Evolutionary conservation across 2,113 vertebrate species (phyloP), one percentile per base, ranked within the genome.

Genomic region (Plestiodon gilberti): DNA sequence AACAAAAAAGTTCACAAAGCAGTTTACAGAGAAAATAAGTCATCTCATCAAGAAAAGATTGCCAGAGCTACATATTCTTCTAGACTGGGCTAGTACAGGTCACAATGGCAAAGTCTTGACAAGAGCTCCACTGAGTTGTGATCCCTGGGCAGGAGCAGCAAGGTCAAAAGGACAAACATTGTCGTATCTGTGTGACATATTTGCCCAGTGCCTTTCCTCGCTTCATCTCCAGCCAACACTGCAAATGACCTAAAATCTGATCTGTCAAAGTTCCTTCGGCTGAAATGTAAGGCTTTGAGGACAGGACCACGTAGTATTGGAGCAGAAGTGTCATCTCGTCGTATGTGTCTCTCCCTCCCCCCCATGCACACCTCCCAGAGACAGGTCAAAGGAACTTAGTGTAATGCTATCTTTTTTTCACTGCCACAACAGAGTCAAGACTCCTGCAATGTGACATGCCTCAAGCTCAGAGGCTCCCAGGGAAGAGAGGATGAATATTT

Each of bases 401-500:
- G 76, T 92, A 90, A 78, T 0, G 25, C 11, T 18, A 0, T 25
- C 17, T 57, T 13, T 13, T 57, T 57, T 57, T 57, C 13, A 10
- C 17, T 71, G 82, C 89, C 79, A 33, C 79, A 87, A 90, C 79
- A 22, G 65, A 91, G 80, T 59, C 90, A 82, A 84, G 85, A 82
- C 55, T 8, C 90, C 65, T 7, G 62, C 91, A 81, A 23, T 23
- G 67, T 89, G 88, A 94, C 89, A 86, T 5, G 10, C 78, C 81
- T 57, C 90, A 89, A 67, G 78, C 86, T 87, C 86, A 83, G 57
- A 86, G 81, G 71, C 83, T 94, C 43, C 88, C 75, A 5, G 78
- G 84, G 88, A 80, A 61, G 38, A 81, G 43, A 71, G 1, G 0
- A 75, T 92, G 91, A 94, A 93, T 95, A 93, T 94, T 95, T 91